phyloP scores from a whole-genome alignment of 2,113 vertebrate genomes.

The Calyptomena viridis region DNA sequence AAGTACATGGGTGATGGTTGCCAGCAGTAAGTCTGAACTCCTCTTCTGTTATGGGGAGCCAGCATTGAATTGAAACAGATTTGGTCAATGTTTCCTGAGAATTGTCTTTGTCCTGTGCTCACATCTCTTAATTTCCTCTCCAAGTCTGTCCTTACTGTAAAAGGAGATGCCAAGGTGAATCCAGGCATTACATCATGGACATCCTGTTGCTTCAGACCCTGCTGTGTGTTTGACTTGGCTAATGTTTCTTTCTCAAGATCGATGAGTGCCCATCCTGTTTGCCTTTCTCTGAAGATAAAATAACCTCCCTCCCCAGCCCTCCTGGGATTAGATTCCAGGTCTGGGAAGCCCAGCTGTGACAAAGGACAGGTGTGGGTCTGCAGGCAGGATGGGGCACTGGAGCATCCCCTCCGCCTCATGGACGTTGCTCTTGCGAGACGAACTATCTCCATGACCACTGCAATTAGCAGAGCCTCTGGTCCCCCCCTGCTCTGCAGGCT shows the following conservation, averaged over 20 bases:
- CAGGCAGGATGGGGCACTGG: not conserved
- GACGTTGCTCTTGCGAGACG: not conserved
- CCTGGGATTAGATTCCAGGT: conserved; percentile 16
- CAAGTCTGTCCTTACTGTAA: not conserved
- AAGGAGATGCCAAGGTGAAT: conserved; percentile 33
- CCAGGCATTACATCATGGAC: conserved; percentile 17
- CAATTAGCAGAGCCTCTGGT: not conserved
- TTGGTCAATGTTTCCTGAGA: not conserved
- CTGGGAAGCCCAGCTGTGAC: conserved; percentile 65
- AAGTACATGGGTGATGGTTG: not conserved
- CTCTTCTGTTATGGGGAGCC: not conserved
- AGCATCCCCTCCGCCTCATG: not conserved
- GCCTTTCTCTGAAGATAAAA: conserved; percentile 61
- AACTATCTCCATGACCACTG: not conserved
- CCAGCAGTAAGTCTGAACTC: not conserved
- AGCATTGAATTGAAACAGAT: not conserved
- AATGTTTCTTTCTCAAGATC: conserved; percentile 44
- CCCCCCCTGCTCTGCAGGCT: not conserved
- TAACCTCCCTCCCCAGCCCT: not conserved
- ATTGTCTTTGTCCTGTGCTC: not conserved
- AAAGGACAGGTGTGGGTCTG: conserved; percentile 71
- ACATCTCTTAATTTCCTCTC: not conserved
- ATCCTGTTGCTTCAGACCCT: conserved; percentile 76
- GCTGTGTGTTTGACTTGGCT: conserved; percentile 73
- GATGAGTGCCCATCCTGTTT: conserved; percentile 25